phyloP scores from a whole-genome alignment of 2,797 vertebrate genomes.

The Phaenicophaeus curvirostris region DNA sequence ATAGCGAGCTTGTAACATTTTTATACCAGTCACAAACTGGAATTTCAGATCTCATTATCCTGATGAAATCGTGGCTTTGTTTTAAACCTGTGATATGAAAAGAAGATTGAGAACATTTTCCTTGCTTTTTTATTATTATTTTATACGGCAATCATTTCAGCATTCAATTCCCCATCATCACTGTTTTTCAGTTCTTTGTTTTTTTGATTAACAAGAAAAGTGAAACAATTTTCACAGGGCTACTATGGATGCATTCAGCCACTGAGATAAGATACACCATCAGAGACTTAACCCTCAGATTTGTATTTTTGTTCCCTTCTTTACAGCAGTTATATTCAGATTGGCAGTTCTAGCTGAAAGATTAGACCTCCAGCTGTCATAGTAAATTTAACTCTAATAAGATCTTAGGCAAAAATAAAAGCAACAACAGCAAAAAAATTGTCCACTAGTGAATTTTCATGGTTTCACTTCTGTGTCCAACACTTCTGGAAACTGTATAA shows the following conservation, averaged over 20 bases:
- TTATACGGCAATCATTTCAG: not conserved
- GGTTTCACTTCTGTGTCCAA: slow-evolving; percentile 22
- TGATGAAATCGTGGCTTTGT: not conserved
- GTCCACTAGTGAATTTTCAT: slow-evolving; percentile 21
- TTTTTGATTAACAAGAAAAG: slow-evolving; percentile 13
- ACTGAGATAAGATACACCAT: slow-evolving; percentile 15
- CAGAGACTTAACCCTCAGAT: slow-evolving; percentile 44
- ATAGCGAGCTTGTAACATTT: not conserved
- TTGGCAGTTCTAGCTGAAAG: slow-evolving; percentile 12
- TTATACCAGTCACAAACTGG: not conserved
- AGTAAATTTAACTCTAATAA: slow-evolving; percentile 63
- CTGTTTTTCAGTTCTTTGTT: not conserved
- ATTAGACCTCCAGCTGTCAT: slow-evolving; percentile 59
- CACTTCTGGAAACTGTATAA: slow-evolving; percentile 20
- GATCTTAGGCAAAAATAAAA: slow-evolving; percentile 43
- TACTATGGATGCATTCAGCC: not conserved
- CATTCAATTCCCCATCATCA: not conserved
- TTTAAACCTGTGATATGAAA: not conserved
- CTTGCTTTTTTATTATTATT: not conserved
- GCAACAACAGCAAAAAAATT: slow-evolving; percentile 9
- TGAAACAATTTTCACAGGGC: not conserved
- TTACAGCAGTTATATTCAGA: slow-evolving; percentile 36
- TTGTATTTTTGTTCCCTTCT: slow-evolving; percentile 6
- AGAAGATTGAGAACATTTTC: not conserved
- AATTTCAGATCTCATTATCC: not conserved